A percentile compares a stretch with the other conserved stretches of the same genome.
These are phyloP conservation scores for Euglossa dilemma DNA, from an alignment of 1,140 invertebrate genomes.

Conservation along the genomic window DNA sequence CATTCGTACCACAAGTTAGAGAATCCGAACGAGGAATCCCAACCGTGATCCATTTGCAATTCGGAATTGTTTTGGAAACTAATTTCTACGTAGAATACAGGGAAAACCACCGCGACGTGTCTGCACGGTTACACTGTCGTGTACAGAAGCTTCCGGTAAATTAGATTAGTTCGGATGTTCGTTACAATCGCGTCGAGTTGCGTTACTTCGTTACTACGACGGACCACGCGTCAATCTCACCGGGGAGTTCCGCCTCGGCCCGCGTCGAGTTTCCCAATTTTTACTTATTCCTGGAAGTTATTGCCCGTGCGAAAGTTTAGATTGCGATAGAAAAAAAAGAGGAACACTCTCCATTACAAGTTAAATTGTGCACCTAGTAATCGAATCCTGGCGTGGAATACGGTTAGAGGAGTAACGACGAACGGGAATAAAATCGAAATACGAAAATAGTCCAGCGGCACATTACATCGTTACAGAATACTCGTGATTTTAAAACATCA, in stretches of 20 bases:
- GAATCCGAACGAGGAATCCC: background rate
- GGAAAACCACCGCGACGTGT: slow-evolving; percentile 16
- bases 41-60: slow-evolving; percentile 45
- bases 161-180: slow-evolving; percentile 69
- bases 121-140: slow-evolving; percentile 57
- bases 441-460: no score
- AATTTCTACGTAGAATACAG: slow-evolving; percentile 60
- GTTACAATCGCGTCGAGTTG: slow-evolving; percentile 51
- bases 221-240: slow-evolving; percentile 44
- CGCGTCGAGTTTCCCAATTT: slow-evolving; percentile 59
- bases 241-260: slow-evolving; percentile 38
- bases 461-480: background rate
- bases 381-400: no score
- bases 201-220: slow-evolving; percentile 56
- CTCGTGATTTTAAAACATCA: background rate
- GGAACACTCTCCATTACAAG: slow-evolving; percentile 14
- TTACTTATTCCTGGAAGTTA: slow-evolving; percentile 58
- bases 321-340: slow-evolving; percentile 34
- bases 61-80: slow-evolving; percentile 63
- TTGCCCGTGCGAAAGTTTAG: slow-evolving; percentile 42
- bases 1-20: background rate
- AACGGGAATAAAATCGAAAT: background rate
- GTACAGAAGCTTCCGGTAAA: slow-evolving; percentile 57
- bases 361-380: slow-evolving; percentile 17
- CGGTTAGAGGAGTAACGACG: background rate